Base-by-base conservation (phyloP, 2,888 invertebrate species). In the Siphonodentalium dalli region DNA sequence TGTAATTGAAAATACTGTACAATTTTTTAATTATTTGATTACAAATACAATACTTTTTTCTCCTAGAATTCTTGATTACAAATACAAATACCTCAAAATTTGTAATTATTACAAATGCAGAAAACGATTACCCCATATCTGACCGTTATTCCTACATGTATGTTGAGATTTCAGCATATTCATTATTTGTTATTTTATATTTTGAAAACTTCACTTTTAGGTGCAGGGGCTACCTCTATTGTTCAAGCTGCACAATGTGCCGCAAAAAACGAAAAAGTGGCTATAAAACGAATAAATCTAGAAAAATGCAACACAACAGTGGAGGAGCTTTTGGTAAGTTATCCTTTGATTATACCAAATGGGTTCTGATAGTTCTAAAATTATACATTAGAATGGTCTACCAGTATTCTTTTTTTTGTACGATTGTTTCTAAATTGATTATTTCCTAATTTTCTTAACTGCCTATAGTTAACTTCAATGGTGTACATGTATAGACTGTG, bases 301-400 rank as follows among this genome's bases (percentile, higher is more conserved):
- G 99, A 99, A 83, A 99, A 98, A 87, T 98, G 96, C 91, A 98
- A 98, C 82, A 98, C 97, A n/a, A 93, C 94, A 53, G 96, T 99
- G 90, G 98, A 99, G 80, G 98, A 98, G 83, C 84, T 99, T 60
- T 56, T 95, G 79, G 87, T 93, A 88, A 84, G 90, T 89, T 38
- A 11, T n/a, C 23, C 9, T 24, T 27, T 38, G 23, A 15, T 26
- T n/a, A n/a, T n/a, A n/a, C n/a, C n/a, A n/a, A n/a, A n/a, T n/a
- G n/a, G n/a, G n/a, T n/a, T n/a, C n/a, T n/a, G n/a, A n/a, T n/a
- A n/a, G n/a, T n/a, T n/a, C n/a, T n/a, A n/a, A n/a, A n/a, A n/a
- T n/a, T n/a, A n/a, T n/a, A n/a, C n/a, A n/a, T n/a, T n/a, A n/a
- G n/a, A n/a, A n/a, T n/a, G n/a, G 3, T 28, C 5, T 48, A n/a